Conservation (phyloP, 2,888 invertebrate genomes). For the Drosophila meridionalis region DNA sequence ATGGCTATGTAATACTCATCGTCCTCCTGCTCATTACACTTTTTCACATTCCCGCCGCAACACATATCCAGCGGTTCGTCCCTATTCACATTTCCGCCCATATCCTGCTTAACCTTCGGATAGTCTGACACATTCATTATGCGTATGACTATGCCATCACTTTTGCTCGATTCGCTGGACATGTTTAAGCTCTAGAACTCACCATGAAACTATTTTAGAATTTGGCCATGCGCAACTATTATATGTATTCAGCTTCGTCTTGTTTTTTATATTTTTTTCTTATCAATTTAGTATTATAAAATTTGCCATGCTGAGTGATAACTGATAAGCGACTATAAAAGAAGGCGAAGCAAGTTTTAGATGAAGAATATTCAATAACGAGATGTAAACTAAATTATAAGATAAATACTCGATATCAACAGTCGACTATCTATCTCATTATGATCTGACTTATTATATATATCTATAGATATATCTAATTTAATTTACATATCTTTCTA, state of each 20-base stretch:
- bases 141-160: slow-evolving; percentile 42
- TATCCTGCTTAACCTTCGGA: slow-evolving; percentile 24
- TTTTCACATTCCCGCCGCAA: slow-evolving; percentile 33
- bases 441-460: too few species aligned
- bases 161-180: slow-evolving; percentile 26
- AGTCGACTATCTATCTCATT: too few species aligned
- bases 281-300: not conserved
- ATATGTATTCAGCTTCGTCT: not conserved
- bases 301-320: not conserved
- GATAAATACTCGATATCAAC: too few species aligned
- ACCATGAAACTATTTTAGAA: not conserved
- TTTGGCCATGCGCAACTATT: not conserved
- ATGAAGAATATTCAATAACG: not conserved
- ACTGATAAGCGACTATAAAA: too few species aligned
- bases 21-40: slow-evolving; percentile 27
- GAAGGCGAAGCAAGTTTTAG: too few species aligned
- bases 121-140: slow-evolving; percentile 45
- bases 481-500: too few species aligned
- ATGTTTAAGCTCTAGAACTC: slow-evolving; percentile 11
- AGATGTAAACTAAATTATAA: too few species aligned
- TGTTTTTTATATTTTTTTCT: not conserved
- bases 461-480: too few species aligned
- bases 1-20: slow-evolving; percentile 46
- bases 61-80: slow-evolving; percentile 43
- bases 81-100: slow-evolving; percentile 39